phyloP scores from a whole-genome alignment of 2,113 vertebrate genomes.

The Daboia siamensis region DNA sequence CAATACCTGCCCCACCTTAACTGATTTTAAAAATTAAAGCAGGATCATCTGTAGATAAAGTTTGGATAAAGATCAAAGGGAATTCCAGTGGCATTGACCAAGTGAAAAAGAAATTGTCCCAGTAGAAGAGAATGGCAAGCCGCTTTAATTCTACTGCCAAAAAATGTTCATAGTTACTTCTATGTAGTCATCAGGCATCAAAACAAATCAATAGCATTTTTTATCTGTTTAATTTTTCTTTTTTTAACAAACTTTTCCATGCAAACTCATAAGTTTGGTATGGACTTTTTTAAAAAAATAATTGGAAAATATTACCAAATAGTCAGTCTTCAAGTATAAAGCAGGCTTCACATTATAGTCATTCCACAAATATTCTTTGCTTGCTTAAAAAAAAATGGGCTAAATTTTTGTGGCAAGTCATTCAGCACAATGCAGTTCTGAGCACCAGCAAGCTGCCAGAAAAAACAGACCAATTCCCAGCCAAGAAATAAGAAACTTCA shows the following conservation, averaged over 20 bases:
- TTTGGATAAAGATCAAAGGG: not conserved
- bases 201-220: not conserved
- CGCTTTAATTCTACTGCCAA: not conserved
- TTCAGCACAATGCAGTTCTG: constrained; percentile 44
- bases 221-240: constrained; percentile 34
- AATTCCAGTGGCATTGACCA: not conserved
- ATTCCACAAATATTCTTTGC: constrained; percentile 47
- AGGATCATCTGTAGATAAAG: not conserved
- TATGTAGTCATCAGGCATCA: not conserved
- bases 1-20: not conserved
- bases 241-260: constrained; percentile 20
- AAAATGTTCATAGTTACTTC: not conserved
- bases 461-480: constrained; percentile 64
- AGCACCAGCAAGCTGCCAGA: constrained; percentile 53
- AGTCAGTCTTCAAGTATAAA: not conserved
- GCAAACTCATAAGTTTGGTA: constrained; percentile 5
- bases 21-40: not conserved
- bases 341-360: constrained; percentile 53
- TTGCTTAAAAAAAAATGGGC: constrained; percentile 55
- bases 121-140: not conserved
- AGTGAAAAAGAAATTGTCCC: not conserved
- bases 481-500: constrained; percentile 61
- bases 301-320: not conserved
- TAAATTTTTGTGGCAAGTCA: constrained; percentile 67
- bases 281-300: not conserved